Evolutionary conservation across 2,113 vertebrate species (phyloP).

Genomic region (Lates calcarifer): DNA sequence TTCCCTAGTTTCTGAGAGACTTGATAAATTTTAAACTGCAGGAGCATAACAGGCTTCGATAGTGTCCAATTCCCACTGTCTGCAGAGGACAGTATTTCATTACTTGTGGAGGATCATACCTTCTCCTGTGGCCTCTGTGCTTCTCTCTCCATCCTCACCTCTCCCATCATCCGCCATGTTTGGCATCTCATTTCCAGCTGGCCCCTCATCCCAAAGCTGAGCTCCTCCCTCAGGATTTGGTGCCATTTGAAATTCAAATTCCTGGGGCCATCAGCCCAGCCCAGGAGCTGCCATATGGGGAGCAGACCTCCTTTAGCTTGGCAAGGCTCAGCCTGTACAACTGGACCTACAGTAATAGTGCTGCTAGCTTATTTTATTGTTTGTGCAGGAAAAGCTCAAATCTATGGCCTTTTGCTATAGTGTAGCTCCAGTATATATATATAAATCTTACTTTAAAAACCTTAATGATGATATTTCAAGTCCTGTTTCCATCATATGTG

Average conservation of each 20-base stretch:
- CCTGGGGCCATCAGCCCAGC: constrained; percentile 68
- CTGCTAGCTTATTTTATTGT: constrained; percentile 31
- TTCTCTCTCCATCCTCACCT: constrained; percentile 32
- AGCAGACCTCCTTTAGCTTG: constrained; percentile 64
- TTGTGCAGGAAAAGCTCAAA: background rate
- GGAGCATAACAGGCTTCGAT: no score
- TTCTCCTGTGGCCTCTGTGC: constrained; percentile 3
- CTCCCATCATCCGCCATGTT: constrained; percentile 45
- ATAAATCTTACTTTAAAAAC: background rate
- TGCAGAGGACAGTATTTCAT: no score
- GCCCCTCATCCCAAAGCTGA: constrained; percentile 70
- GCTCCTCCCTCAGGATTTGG: constrained; percentile 73
- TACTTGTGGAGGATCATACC: no score
- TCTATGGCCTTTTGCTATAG: background rate
- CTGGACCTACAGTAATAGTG: constrained; percentile 40
- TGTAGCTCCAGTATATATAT: background rate
- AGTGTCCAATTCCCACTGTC: no score
- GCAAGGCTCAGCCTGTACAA: constrained; percentile 35
- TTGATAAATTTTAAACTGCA: no score
- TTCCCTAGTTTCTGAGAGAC: no score
- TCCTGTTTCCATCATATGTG: background rate
- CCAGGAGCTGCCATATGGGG: constrained; percentile 72
- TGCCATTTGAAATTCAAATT: constrained; percentile 77
- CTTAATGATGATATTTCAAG: constrained; percentile 1
- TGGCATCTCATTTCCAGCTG: constrained; percentile 67